Evolutionary conservation across 2,888 invertebrate genomes (phyloP).

Genomic region (Watsonalla cultraria): DNA sequence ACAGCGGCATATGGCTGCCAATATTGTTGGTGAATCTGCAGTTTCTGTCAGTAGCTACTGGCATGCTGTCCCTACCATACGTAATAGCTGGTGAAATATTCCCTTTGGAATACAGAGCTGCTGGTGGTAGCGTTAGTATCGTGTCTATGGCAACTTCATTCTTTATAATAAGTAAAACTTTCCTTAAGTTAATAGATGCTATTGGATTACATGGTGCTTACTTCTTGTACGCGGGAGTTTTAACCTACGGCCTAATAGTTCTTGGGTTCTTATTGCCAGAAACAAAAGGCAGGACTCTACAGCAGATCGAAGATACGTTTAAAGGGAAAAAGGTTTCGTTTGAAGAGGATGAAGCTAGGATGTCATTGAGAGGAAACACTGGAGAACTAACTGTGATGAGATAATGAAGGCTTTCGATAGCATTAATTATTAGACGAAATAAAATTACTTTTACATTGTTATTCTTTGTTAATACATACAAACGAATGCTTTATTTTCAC

Average conservation of each 20-base stretch:
- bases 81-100: conserved; percentile 83
- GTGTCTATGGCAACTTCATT: conserved; percentile 73
- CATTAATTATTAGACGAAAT: too few species aligned
- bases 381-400: neutral
- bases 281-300: conserved; percentile 80
- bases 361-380: conserved; percentile 13
- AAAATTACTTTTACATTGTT: too few species aligned
- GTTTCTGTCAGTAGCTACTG: conserved; percentile 70
- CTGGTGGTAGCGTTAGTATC: conserved; percentile 79
- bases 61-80: conserved; percentile 81
- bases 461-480: too few species aligned
- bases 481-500: too few species aligned
- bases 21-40: conserved; percentile 67
- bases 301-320: conserved; percentile 80
- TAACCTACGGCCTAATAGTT: conserved; percentile 66
- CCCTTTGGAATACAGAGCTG: conserved; percentile 74
- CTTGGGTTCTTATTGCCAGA: conserved; percentile 80
- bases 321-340: conserved; percentile 24
- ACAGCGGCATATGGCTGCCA: conserved; percentile 52
- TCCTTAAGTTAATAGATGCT: conserved; percentile 64
- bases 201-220: conserved; percentile 78
- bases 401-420: neutral
- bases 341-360: conserved; percentile 24
- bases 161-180: conserved; percentile 79
- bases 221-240: conserved; percentile 67